Base-by-base conservation (phyloP, 2,797 vertebrate species). In the Peromyscus melanophrys region DNA sequence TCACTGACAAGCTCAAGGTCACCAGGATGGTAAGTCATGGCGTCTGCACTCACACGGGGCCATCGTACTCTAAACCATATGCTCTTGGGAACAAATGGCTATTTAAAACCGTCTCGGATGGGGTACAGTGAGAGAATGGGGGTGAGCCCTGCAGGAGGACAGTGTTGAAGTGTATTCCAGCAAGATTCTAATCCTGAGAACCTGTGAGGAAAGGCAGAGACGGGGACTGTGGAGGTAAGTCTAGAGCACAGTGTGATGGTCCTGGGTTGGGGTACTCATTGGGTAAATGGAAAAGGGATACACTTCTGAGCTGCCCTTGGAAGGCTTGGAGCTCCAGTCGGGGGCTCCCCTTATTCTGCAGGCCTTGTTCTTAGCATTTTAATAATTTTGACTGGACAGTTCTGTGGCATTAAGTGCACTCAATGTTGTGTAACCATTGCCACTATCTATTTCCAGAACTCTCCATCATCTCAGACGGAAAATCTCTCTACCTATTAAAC, bases 381-480 rank as follows among this genome's bases (percentile, higher is more conserved):
- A 46, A 65, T 65, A 65, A 55, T 89, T 94, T 67, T 55, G 90
- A 90, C 29, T 37, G 29, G 34, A 92, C 17, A 49, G 16, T 37
- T 88, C 67, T 23, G 55, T 13, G 52, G 89, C 40, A 67, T 49
- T 90, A 52, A 90, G 46, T 49, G 61, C 4, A 78, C 43, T 57
- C 34, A 63, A 3, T 29, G 40, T 77, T 73, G 59, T 77, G 37
- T 71, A 59, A 78, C 84, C 71, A 77, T n/a, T 19, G 65, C 31
- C 71, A 88, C 21, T 57, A 55, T 88, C 75, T 95, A 85, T 91
- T 95, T 95, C 82, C 49, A 89, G 55, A 96, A 75, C 40, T 52
- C 82, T 88, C 89, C 91, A 92, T 89, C 92, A 82, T 43, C 93
- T 59, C 89, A 55, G 85, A 94, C 59, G 92, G 94, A 92, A 90